These are phyloP conservation scores for Riptortus pedestris DNA, from an alignment of 1,140 invertebrate species.

Conservation along the genomic window DNA sequence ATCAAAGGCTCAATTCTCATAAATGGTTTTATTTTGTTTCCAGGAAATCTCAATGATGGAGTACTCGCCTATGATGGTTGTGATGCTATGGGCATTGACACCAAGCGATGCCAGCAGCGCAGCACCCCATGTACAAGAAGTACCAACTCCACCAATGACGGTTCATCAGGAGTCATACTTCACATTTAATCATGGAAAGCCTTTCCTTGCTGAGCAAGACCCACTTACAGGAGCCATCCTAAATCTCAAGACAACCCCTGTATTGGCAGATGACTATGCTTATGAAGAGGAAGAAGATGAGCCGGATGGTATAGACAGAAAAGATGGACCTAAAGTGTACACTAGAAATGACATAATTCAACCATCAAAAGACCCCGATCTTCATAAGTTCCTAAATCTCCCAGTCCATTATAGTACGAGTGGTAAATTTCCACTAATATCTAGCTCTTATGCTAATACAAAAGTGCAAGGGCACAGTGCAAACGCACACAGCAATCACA, in stretches of 20 bases:
- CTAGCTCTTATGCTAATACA: constrained; percentile 58
- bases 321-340: constrained; percentile 36
- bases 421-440: constrained; percentile 53
- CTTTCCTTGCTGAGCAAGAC: constrained; percentile 57
- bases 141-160: constrained; percentile 29
- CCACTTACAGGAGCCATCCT: constrained; percentile 47
- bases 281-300: constrained; percentile 35
- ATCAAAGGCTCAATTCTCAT: no score
- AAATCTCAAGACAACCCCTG: constrained; percentile 31
- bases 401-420: constrained; percentile 53
- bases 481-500: constrained; percentile 49
- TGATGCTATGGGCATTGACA: constrained; percentile 21
- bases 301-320: constrained; percentile 38
- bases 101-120: constrained; percentile 1
- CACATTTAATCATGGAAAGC: constrained; percentile 55
- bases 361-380: constrained; percentile 42
- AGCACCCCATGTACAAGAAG: constrained; percentile 28
- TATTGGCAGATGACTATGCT: constrained; percentile 24
- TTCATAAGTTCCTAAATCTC: constrained; percentile 58
- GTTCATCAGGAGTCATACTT: constrained; percentile 33
- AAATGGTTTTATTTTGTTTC: no score
- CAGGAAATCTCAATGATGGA: constrained; percentile 10
- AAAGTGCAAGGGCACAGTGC: constrained; percentile 54
- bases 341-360: constrained; percentile 42
- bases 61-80: constrained; percentile 22